Percentiles rank a stretch among this genome's conserved stretches.
These are phyloP conservation scores for Griposia aprilina DNA, from an alignment of 2,888 invertebrate species.

Conservation along the genomic window DNA sequence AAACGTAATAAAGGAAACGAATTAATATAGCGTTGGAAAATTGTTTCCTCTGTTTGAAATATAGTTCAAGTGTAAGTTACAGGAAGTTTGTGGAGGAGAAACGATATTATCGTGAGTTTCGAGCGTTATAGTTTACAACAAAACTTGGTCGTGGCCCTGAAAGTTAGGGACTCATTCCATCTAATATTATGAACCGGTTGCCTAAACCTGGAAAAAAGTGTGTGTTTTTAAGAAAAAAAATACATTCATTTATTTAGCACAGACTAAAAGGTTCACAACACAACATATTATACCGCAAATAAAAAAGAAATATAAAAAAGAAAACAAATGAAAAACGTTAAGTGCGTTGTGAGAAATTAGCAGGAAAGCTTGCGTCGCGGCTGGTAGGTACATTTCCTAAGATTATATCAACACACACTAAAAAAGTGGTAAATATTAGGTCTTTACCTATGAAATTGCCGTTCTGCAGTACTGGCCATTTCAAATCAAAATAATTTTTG, in stretches of 20 bases:
- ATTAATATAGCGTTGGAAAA: conserved; percentile 31
- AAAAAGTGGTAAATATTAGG: no score
- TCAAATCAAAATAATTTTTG: no score
- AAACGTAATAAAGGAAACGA: conserved; percentile 20
- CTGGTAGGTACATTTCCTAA: not conserved
- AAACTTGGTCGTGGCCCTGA: conserved; percentile 5
- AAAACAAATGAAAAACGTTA: no score
- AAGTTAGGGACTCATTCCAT: not conserved
- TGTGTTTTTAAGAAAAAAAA: not conserved
- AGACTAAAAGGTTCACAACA: no score
- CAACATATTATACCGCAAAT: no score
- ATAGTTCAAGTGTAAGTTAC: conserved; percentile 30
- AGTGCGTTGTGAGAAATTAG: no score
- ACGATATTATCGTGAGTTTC: conserved; percentile 19
- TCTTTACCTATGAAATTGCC: no score
- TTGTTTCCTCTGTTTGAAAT: conserved; percentile 35
- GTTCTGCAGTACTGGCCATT: no score
- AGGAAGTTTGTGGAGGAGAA: conserved; percentile 32
- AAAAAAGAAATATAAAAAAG: no score
- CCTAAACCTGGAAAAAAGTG: not conserved
- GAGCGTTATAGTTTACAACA: conserved; percentile 3
- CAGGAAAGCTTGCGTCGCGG: no score
- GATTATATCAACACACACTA: not conserved
- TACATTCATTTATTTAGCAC: no score
- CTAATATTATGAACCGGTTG: not conserved